A percentile compares a stretch with the other conserved stretches of the same genome.
These are phyloP conservation scores for Lepeophtheirus nordmannii DNA, from an alignment of 2,888 invertebrate species.

Conservation along the genomic window DNA sequence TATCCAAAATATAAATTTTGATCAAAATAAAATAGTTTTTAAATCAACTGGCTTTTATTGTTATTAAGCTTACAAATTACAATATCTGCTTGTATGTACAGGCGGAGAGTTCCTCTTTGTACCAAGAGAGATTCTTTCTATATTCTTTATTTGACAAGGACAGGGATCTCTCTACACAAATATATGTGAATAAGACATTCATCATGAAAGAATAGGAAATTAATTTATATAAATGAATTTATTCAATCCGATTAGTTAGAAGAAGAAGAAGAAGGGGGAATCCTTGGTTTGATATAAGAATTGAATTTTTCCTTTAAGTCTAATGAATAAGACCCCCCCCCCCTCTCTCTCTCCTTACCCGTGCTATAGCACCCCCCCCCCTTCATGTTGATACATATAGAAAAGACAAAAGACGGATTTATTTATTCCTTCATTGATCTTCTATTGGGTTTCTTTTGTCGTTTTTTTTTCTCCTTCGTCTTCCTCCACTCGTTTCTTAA, in stretches of 20 bases:
- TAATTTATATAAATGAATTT: constrained; percentile 7
- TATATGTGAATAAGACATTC: background rate
- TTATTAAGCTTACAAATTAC: too few species aligned
- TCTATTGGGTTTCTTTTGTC: background rate
- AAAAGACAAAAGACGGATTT: constrained; percentile 5
- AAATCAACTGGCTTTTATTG: too few species aligned
- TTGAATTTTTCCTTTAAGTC: background rate
- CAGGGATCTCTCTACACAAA: too few species aligned
- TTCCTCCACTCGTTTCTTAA: too few species aligned
- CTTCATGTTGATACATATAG: background rate
- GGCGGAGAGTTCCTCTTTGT: too few species aligned
- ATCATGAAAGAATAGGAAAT: background rate
- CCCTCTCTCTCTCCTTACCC: background rate
- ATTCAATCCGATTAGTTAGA: background rate
- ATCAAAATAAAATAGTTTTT: too few species aligned
- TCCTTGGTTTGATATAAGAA: background rate
- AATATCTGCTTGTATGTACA: too few species aligned
- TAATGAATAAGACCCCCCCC: background rate
- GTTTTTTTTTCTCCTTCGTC: too few species aligned
- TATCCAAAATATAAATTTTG: too few species aligned
- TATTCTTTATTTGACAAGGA: too few species aligned
- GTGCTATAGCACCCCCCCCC: background rate
- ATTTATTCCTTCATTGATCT: constrained; percentile 1
- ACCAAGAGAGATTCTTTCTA: too few species aligned
- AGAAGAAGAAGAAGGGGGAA: background rate